phyloP scores from a whole-genome alignment of 2,797 vertebrate species.

The Antrozous pallidus region DNA sequence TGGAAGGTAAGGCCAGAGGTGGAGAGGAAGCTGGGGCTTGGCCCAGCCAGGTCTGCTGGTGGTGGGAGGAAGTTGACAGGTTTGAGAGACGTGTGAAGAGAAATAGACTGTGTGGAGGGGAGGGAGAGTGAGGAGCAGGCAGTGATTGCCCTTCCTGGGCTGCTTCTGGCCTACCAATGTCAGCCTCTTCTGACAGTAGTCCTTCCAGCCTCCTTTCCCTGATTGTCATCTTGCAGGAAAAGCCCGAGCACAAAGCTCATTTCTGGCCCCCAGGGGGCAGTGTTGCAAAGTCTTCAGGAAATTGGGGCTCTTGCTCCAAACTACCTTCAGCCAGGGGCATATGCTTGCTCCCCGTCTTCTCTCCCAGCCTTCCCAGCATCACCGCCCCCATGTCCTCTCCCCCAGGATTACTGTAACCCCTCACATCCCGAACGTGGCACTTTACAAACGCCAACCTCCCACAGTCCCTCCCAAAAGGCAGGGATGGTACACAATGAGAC shows the following conservation, averaged over 20 bases:
- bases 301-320: not conserved
- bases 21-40: not conserved
- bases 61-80: not conserved
- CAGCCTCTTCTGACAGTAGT: not conserved
- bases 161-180: not conserved
- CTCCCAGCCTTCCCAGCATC: not conserved
- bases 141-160: not conserved
- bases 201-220: not conserved
- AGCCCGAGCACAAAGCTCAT: not conserved
- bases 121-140: not conserved
- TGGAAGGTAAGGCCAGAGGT: not conserved
- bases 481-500: not conserved
- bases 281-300: constrained; percentile 44
- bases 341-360: not conserved
- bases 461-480: not conserved
- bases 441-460: not conserved
- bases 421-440: not conserved
- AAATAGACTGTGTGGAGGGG: not conserved
- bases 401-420: not conserved
- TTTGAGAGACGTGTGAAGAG: not conserved
- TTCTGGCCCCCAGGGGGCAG: constrained; percentile 55
- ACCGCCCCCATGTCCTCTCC: not conserved
- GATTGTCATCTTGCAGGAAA: not conserved
- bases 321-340: no score
- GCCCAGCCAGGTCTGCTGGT: not conserved